A percentile compares a stretch with the other conserved stretches of the same genome.
Conservation (phyloP, 2,797 vertebrate species). For the Sebastes dallii region DNA sequence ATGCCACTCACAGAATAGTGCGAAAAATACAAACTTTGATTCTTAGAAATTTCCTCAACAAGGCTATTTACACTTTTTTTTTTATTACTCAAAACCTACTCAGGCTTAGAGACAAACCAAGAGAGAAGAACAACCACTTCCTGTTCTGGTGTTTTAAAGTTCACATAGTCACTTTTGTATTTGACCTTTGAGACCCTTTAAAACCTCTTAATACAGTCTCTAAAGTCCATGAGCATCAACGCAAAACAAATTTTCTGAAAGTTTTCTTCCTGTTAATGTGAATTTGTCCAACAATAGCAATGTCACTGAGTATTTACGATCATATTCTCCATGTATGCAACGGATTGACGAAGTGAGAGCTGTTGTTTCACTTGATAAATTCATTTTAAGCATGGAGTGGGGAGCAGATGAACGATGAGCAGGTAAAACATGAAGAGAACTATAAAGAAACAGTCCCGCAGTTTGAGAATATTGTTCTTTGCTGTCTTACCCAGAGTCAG, state of each 20-base stretch:
- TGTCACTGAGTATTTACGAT: neutral
- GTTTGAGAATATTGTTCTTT: neutral
- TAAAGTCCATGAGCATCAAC: neutral
- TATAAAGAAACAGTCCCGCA: neutral
- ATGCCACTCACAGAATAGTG: conserved; percentile 17
- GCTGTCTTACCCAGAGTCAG: neutral
- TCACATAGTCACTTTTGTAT: neutral
- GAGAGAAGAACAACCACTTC: neutral
- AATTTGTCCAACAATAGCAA: neutral
- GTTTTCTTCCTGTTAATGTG: neutral
- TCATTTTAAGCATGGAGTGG: neutral
- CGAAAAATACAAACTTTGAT: conserved; percentile 23
- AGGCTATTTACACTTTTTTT: neutral
- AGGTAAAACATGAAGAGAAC: neutral
- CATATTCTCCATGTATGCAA: neutral
- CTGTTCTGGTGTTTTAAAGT: neutral
- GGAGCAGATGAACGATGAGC: neutral
- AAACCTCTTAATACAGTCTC: neutral
- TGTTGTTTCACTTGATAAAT: neutral
- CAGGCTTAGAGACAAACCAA: neutral
- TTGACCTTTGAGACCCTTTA: neutral
- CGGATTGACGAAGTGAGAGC: neutral
- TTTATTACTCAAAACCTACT: neutral
- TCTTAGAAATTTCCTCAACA: neutral
- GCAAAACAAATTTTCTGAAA: neutral